Base-by-base conservation (phyloP, 2,113 vertebrate genomes). In the Micronisus gabar region DNA sequence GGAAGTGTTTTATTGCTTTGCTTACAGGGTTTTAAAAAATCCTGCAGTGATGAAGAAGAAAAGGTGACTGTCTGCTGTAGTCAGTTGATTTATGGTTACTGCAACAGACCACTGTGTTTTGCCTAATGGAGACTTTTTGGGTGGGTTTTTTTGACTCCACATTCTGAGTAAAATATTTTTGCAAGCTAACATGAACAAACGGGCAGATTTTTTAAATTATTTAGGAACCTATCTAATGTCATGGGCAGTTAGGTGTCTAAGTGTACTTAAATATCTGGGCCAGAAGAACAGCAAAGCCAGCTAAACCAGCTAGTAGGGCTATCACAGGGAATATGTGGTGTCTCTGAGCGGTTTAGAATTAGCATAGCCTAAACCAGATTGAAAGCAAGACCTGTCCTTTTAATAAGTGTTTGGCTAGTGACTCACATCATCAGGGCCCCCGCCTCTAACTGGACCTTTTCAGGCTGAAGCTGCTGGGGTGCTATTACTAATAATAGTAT, bases 401-500 rank as follows among this genome's bases (percentile, higher is more conserved):
- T 95, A 96, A 95, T 96, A 97, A 84, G 80, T 89, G 72, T 94
- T 97, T 97, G 82, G 36, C 61, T 93, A 84, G 56, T 96, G 95
- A 96, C 68, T 97, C 91, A 97, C 83, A 48, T 32, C 80, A 61
- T 48, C n/a, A 34, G 61, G 94, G 97, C 86, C 88, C 83, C 86
- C 92, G 95, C 96, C 94, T 96, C 90, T 72, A 81, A 86, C 72
- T 95, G 90, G 76, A 93, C 88, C 59, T 90, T 84, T 93, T 94
- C 61, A 61, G 73, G 43, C 76, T 71, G 89, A 85, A 91, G 93
- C 67, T 92, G 75, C 72, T 92, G 82, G 80, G 82, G 52, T 94
- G 94, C 82, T 74, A 86, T 90, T 96, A 91, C 95, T 95, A 97
- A 96, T 90, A 97, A 96, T 96, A 97, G 86, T 81, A 95, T 41